phyloP scores from a whole-genome alignment of 64 coral and sea anemone genomes.

The Anthopleura sola region DNA sequence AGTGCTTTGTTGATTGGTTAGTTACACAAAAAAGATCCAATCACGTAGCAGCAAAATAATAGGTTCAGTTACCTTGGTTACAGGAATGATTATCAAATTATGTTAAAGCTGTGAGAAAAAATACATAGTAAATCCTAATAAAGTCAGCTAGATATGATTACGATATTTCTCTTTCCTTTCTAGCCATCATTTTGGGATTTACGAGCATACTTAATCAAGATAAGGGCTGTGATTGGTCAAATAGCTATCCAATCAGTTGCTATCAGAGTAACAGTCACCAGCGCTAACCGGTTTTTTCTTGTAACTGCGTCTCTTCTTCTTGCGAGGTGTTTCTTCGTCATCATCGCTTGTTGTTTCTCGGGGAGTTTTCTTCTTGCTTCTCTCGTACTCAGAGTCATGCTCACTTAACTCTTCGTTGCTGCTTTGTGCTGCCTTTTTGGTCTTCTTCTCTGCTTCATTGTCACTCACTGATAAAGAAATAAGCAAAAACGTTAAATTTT shows the following conservation, averaged over 20 bases:
- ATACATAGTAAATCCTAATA: too few relatives aligned
- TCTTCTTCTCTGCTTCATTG: constrained; percentile 43
- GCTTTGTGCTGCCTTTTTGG: constrained; percentile 36
- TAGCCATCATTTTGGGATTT: background rate
- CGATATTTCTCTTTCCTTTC: too few relatives aligned
- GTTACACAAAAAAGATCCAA: too few relatives aligned
- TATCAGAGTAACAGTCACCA: constrained; percentile 80
- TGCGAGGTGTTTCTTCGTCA: constrained; percentile 35
- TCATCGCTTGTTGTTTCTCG: constrained; percentile 24
- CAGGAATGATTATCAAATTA: too few relatives aligned
- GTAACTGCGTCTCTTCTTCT: constrained; percentile 90
- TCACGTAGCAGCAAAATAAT: too few relatives aligned
- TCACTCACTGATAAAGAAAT: constrained; percentile 54
- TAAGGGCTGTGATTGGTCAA: background rate
- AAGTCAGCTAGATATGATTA: too few relatives aligned
- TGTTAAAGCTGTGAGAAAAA: too few relatives aligned
- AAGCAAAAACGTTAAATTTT: background rate
- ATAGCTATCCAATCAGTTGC: constrained; percentile 43
- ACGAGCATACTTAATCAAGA: background rate
- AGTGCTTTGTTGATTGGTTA: too few relatives aligned
- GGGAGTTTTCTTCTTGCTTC: constrained; percentile 34
- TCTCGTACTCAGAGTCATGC: constrained; percentile 69
- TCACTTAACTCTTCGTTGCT: constrained; percentile 26
- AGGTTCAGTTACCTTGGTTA: too few relatives aligned
- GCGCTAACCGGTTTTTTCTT: constrained; percentile 98